Evolutionary conservation across 2,888 invertebrate species (phyloP), one percentile per base, ranked within the genome.

Genomic region (Pomacea canaliculata): DNA sequence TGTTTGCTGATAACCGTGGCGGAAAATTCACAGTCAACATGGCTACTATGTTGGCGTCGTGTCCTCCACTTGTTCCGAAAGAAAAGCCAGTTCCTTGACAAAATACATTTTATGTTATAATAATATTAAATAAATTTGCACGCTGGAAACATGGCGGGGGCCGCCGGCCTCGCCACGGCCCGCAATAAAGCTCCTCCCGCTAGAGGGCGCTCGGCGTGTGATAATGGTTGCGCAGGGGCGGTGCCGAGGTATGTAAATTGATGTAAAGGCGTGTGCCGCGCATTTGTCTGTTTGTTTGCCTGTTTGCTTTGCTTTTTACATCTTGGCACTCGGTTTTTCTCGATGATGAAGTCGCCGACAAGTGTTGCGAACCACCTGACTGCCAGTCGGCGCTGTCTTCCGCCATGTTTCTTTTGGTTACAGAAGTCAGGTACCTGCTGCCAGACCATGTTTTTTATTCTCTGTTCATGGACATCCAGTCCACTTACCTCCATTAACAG

Each of bases 1-100:
- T 81, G 77, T 81, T 81, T 81, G 81, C 79, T 49, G 74, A 81
- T 78, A 79, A 77, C 77, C 76, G 71, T 66, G 71, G 71, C 71
- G 76, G 77, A 77, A 79, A 78, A 81, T 76, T 78, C 77, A 37
- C 37, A 65, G 80, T 77, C 76, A 81, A 80, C 80, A 80, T 48
- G 48, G 27, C 18, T 13, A n/a, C 27, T 37, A 19, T 9, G 10
- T 18, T n/a, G 23, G 7, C 68, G n/a, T 46, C 56, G 49, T 66
- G 27, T 23, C 68, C 48, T 37, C 19, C 12, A n/a, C 73, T 51
- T 74, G 68, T 74, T 69, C 65, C 62, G 67, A 70, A 76, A 70
- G 71, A 70, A 70, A 48, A 70, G 71, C 65, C 70, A 71, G 49
- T 60, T 23, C 65, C 70, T 69, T 70, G 48, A 65, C 65, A 76